Base-by-base conservation (phyloP, 1,140 invertebrate genomes). In the Pararge aegeria region DNA sequence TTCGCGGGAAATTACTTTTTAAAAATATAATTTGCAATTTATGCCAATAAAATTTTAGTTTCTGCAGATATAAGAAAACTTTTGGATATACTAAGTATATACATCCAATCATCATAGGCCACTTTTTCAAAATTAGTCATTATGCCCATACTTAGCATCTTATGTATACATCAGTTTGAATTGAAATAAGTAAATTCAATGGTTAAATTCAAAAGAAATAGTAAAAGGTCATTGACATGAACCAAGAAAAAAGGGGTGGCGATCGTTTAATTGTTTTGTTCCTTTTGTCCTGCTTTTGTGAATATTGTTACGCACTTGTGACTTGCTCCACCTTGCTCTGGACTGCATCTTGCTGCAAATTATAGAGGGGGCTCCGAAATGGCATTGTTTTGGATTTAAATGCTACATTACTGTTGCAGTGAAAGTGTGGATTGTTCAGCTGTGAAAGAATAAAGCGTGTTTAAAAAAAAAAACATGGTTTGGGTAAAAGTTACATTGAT, bases 291-390 rank as follows among this genome's bases (percentile, higher is more conserved):
- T 64, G 66, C 29, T 75, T 49, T 80, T 82, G 63, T 68, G 66
- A 57, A 59, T 65, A 73, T 78, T 76, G 73, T 78, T 66, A 73
- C 58, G 66, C 74, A 83, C 78, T 83, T 83, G 77, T 78, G 61
- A 66, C 21, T 49, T 44, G 51, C 55, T 62, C 53, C 74, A 77
- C 70, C 75, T 83, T 80, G 66, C 67, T 57, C 52, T 66, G 54
- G 37, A 62, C 53, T 63, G 10, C 40, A 49, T 57, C 61, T 63
- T 57, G 55, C 40, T 38, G 48, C 18, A 63, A 53, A 54, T 48
- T 63, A 57, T 63, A 63, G 15, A 63, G 49, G 55, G 55, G 55
- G 49, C 12, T 46, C 18, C 38, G 49, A 52, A 49, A 21, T 49
- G 12, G 46, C 10, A 44, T 55, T 21, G 15, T 21, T 46, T 56